Conservation (phyloP, 1,140 invertebrate genomes). For the Ephestia elutella region DNA sequence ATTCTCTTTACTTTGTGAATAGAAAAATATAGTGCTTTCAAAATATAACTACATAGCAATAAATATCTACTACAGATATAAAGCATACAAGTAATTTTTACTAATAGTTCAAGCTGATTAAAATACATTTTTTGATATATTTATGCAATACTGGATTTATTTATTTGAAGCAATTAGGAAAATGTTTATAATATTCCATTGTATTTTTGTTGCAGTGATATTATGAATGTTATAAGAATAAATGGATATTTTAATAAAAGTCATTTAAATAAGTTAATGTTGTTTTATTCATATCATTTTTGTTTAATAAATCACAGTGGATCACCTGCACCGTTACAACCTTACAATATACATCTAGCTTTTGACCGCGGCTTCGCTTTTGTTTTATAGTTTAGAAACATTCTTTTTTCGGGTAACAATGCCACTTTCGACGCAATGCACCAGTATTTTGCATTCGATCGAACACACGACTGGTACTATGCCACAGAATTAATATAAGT, state of each 20-base stretch:
- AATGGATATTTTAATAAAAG: conserved; percentile 74
- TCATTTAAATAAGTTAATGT: conserved; percentile 63
- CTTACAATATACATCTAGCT: no score
- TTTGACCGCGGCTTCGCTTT: no score
- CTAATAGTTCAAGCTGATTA: conserved; percentile 10
- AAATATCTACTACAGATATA: conserved; percentile 3
- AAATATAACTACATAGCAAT: conserved; percentile 7
- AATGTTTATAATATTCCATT: conserved; percentile 72
- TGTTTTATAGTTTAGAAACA: no score
- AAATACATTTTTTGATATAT: conserved; percentile 47
- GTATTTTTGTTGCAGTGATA: conserved; percentile 73
- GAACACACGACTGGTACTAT: no score
- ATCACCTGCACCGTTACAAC: not conserved
- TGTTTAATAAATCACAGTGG: not conserved
- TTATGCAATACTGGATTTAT: conserved; percentile 59
- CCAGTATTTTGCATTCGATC: no score
- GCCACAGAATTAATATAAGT: no score
- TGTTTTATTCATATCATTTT: conserved; percentile 61
- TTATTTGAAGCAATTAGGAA: conserved; percentile 66
- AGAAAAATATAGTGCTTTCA: conserved; percentile 2
- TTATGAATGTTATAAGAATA: conserved; percentile 74
- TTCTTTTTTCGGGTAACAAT: no score
- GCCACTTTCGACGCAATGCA: no score
- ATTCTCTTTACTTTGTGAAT: not conserved
- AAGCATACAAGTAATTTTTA: conserved; percentile 1